These are phyloP conservation scores for Actinemys pallida DNA, from an alignment of 2,113 vertebrate genomes.

Conservation along the genomic window DNA sequence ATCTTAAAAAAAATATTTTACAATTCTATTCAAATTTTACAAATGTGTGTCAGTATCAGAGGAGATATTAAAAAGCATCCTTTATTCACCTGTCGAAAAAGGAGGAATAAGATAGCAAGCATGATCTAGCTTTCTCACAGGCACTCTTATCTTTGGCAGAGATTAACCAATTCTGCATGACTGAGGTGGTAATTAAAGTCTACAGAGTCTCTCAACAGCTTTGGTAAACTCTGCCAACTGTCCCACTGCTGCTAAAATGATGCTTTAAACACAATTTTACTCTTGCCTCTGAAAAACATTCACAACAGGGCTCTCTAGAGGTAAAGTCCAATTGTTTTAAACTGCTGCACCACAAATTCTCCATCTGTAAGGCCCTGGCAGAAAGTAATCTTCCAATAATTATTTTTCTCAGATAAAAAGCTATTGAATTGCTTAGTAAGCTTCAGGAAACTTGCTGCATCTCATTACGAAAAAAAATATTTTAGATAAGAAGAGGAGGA, in stretches of 20 bases:
- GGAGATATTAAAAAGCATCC: constrained; percentile 33
- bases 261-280: constrained; percentile 59
- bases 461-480: constrained; percentile 51
- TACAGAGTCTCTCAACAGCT: constrained; percentile 49
- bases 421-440: constrained; percentile 46
- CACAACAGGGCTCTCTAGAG: constrained; percentile 57
- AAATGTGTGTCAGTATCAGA: constrained; percentile 46
- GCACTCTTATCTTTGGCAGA: constrained; percentile 55
- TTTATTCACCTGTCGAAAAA: constrained; percentile 65
- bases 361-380: constrained; percentile 64
- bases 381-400: constrained; percentile 58
- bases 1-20: constrained; percentile 47
- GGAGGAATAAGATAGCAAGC: constrained; percentile 49
- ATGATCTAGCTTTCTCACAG: constrained; percentile 53
- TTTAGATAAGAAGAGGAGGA: background rate
- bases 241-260: constrained; percentile 57
- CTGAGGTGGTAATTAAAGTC: constrained; percentile 69
- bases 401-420: constrained; percentile 60
- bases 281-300: constrained; percentile 42
- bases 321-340: constrained; percentile 73
- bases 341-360: constrained; percentile 56
- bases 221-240: constrained; percentile 63
- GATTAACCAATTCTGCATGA: constrained; percentile 66
- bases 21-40: constrained; percentile 49
- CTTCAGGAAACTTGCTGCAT: constrained; percentile 33